A percentile compares a stretch with the other conserved stretches of the same genome.
Conservation (phyloP, 1,140 invertebrate species). For the Sycophaga agraensis region DNA sequence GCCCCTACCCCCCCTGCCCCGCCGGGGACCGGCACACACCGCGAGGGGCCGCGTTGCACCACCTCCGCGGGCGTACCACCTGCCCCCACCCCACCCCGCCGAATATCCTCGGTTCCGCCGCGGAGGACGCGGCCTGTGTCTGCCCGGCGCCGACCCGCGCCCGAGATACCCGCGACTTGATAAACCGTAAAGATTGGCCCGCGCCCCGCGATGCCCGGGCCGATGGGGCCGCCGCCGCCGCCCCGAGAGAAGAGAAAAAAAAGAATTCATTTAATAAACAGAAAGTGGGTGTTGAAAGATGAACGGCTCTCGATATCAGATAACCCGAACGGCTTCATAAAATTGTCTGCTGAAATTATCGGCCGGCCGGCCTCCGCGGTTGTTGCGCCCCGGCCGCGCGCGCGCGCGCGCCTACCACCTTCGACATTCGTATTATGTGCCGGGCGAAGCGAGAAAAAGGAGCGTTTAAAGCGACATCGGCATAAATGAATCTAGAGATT, state of each 20-base stretch:
- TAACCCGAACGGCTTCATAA: conserved; percentile 20
- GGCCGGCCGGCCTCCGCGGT: no score
- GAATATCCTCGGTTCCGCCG: not conserved
- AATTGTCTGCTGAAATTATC: conserved; percentile 18
- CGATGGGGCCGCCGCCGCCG: no score
- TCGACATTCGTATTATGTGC: not conserved
- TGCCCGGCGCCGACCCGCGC: no score
- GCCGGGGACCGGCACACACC: no score
- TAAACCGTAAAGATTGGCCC: no score
- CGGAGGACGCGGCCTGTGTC: no score
- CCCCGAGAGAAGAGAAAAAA: no score
- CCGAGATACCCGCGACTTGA: conserved; percentile 1
- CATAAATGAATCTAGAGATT: not conserved
- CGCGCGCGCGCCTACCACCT: not conserved
- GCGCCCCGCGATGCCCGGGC: no score
- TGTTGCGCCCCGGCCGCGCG: not conserved
- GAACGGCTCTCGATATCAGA: conserved; percentile 18
- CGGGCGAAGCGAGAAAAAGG: not conserved
- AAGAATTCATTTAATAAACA: conserved; percentile 26
- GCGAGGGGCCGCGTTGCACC: not conserved
- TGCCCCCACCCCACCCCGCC: not conserved
- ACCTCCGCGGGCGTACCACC: not conserved
- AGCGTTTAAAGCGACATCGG: not conserved
- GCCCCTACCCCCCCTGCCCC: no score
- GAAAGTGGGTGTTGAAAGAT: conserved; percentile 16